These are phyloP conservation scores for Pachyuromys duprasi DNA, from an alignment of 2,797 vertebrate species.

Conservation along the genomic window DNA sequence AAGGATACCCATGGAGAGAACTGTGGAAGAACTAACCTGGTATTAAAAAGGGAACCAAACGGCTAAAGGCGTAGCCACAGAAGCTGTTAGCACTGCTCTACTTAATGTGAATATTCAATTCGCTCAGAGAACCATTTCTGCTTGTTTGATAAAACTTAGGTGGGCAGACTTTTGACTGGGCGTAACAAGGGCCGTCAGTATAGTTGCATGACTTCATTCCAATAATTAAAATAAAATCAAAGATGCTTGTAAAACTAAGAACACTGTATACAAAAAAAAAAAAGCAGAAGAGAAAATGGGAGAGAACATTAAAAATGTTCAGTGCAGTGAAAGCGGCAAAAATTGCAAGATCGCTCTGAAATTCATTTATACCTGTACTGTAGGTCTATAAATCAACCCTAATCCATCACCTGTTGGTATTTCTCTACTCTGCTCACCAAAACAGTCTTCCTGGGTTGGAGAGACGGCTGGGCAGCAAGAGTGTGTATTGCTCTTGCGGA, in stretches of 20 bases:
- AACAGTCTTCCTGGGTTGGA: background rate
- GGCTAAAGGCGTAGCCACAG: background rate
- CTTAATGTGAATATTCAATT: constrained; percentile 38
- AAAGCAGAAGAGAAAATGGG: background rate
- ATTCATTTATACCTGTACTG: background rate
- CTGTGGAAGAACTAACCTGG: background rate
- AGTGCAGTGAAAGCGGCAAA: background rate
- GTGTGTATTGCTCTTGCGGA: background rate
- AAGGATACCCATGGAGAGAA: background rate
- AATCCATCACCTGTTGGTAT: background rate
- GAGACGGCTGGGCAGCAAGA: too few species aligned
- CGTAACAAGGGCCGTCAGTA: background rate
- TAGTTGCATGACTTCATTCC: background rate
- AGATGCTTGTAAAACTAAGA: constrained; percentile 14
- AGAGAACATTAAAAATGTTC: background rate
- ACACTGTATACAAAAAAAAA: background rate
- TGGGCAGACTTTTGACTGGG: background rate
- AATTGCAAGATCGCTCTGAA: background rate
- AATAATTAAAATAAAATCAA: background rate
- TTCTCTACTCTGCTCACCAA: background rate
- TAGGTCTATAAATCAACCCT: background rate
- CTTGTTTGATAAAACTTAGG: background rate
- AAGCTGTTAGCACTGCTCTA: background rate
- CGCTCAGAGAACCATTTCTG: constrained; percentile 7
- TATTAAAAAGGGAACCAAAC: background rate